Evolutionary conservation across 2,888 invertebrate genomes (phyloP).

Genomic region (Oxyteleia sp.): DNA sequence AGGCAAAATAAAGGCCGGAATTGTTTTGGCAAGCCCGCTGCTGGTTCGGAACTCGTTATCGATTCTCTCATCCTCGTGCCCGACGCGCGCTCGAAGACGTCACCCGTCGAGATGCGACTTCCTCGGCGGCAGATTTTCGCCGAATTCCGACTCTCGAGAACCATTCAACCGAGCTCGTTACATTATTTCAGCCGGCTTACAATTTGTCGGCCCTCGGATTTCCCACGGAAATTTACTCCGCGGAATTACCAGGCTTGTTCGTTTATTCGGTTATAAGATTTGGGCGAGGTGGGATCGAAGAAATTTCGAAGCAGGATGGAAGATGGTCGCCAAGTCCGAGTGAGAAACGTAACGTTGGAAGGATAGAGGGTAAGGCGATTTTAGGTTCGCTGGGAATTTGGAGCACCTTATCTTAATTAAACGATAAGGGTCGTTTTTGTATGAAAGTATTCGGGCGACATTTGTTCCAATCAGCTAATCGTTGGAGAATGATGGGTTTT

Average conservation of each 20-base stretch:
- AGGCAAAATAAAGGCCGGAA: slow-evolving; percentile 24
- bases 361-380: not conserved
- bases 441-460: not conserved
- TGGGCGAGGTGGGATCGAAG: not conserved
- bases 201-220: slow-evolving; percentile 42
- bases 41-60: slow-evolving; percentile 30
- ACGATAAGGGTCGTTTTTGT: not conserved
- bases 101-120: slow-evolving; percentile 34
- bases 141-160: slow-evolving; percentile 35
- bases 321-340: not conserved
- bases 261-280: slow-evolving; percentile 4
- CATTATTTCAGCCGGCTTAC: slow-evolving; percentile 44
- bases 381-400: not conserved
- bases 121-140: slow-evolving; percentile 37
- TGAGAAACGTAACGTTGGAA: not conserved
- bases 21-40: slow-evolving; percentile 43
- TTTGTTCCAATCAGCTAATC: not conserved
- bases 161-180: slow-evolving; percentile 43
- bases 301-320: not conserved
- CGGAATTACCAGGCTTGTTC: slow-evolving; percentile 5
- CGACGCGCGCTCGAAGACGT: slow-evolving; percentile 31
- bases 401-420: slow-evolving; percentile 23
- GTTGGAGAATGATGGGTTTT: not conserved
- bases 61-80: slow-evolving; percentile 29
- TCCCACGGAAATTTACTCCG: slow-evolving; percentile 38